A percentile compares a stretch with the other conserved stretches of the same genome.
Evolutionary conservation across 1,140 invertebrate genomes (phyloP).

Genomic region (Calephelis nemesis): DNA sequence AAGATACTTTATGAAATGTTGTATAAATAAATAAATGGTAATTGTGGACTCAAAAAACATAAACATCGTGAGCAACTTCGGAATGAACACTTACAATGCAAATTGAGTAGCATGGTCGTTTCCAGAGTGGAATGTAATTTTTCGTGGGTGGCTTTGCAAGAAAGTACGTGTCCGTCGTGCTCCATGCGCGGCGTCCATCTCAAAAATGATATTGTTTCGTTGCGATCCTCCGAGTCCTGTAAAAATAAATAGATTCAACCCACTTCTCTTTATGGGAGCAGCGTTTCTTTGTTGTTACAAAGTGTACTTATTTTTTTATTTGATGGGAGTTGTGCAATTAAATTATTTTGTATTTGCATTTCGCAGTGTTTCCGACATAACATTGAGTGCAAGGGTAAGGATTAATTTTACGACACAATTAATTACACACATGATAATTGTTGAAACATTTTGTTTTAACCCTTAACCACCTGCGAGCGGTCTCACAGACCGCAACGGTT

Average conservation of each 20-base stretch:
- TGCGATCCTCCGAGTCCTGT: constrained; percentile 88
- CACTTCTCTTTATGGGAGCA: not conserved
- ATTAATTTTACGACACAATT: too few relatives aligned
- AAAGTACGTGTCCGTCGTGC: constrained; percentile 87
- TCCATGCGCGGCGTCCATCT: constrained; percentile 86
- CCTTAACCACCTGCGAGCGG: too few relatives aligned
- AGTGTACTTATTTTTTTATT: not conserved
- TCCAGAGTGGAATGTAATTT: constrained; percentile 86
- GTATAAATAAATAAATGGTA: too few relatives aligned
- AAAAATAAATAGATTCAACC: constrained; percentile 22
- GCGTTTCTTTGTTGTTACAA: too few relatives aligned
- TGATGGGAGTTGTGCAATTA: not conserved
- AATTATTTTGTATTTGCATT: not conserved
- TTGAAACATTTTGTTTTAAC: too few relatives aligned
- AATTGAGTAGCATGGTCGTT: constrained; percentile 89
- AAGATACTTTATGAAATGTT: too few relatives aligned
- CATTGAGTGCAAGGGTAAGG: too few relatives aligned
- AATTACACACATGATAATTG: too few relatives aligned
- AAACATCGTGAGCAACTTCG: too few relatives aligned
- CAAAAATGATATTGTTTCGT: constrained; percentile 88
- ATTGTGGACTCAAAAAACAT: too few relatives aligned
- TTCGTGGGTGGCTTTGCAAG: constrained; percentile 83
- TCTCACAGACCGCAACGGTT: too few relatives aligned
- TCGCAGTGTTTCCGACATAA: too few relatives aligned
- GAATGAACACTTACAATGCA: constrained; percentile 87